Conservation (phyloP, 2,888 invertebrate genomes). For the Catocala fraxini region DNA sequence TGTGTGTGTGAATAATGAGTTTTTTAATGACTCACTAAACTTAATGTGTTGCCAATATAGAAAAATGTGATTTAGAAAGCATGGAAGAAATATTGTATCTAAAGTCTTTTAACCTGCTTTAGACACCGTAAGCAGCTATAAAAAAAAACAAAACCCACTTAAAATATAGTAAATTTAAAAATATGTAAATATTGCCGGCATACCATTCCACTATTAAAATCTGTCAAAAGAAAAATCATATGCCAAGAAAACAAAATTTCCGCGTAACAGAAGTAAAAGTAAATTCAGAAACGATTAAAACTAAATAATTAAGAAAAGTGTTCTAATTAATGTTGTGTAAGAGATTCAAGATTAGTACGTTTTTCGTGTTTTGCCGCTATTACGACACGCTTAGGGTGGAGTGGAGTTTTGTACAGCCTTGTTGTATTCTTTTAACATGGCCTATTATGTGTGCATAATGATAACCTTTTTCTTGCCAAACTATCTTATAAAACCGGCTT, state of each 20-base stretch:
- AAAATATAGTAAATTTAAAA: too few species aligned
- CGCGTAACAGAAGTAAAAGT: constrained; percentile 49
- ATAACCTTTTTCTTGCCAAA: too few species aligned
- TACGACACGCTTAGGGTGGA: not conserved
- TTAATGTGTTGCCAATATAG: constrained; percentile 7
- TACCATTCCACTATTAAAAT: constrained; percentile 23
- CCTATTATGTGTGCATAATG: too few species aligned
- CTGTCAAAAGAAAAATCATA: constrained; percentile 27
- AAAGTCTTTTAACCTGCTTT: not conserved
- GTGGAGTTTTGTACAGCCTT: not conserved
- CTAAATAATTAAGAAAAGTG: constrained; percentile 12
- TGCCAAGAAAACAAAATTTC: constrained; percentile 45
- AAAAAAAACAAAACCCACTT: too few species aligned
- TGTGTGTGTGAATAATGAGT: constrained; percentile 31
- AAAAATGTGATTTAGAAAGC: not conserved
- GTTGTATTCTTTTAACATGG: not conserved
- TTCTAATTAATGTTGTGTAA: constrained; percentile 21
- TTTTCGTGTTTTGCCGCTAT: not conserved
- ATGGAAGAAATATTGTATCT: not conserved
- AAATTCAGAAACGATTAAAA: constrained; percentile 3
- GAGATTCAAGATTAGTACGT: constrained; percentile 2
- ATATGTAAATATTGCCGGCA: not conserved
- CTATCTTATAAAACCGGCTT: too few species aligned
- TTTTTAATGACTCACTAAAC: constrained; percentile 39
- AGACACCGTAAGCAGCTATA: too few species aligned